Conservation (phyloP, 2,797 vertebrate species). For the Garrulus glandarius region DNA sequence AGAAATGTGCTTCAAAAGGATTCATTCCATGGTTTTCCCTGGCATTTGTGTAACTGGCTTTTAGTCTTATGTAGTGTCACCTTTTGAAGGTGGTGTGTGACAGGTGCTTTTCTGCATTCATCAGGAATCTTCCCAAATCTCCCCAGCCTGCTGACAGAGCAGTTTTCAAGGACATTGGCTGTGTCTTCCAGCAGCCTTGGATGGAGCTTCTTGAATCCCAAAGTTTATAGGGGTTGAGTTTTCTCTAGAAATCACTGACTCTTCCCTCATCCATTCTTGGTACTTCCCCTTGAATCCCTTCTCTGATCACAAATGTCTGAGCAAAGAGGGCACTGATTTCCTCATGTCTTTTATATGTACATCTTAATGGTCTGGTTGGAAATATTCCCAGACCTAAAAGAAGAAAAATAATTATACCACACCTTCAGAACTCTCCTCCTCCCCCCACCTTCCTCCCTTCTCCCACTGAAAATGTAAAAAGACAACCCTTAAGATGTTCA, state of each 20-base stretch:
- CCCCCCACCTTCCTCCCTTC: too few relatives aligned
- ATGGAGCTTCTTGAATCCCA: background rate
- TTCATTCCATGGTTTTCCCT: background rate
- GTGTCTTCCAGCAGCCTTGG: background rate
- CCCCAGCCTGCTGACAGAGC: background rate
- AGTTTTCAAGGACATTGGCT: background rate
- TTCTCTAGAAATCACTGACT: background rate
- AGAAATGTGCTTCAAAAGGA: background rate
- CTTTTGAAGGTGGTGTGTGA: background rate
- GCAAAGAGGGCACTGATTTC: background rate
- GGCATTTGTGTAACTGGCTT: background rate
- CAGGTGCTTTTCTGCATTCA: background rate
- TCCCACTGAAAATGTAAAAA: too few relatives aligned
- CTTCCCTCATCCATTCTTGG: background rate
- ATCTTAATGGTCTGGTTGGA: background rate
- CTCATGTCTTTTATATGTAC: accelerated
- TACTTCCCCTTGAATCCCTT: background rate
- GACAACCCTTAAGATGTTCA: too few relatives aligned
- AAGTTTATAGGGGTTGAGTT: background rate
- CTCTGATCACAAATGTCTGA: background rate
- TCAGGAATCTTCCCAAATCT: background rate
- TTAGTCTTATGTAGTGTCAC: background rate
- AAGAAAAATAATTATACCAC: too few relatives aligned
- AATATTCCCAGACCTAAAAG: background rate
- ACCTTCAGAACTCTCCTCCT: too few relatives aligned